Percentiles rank a stretch among this genome's conserved stretches.
Conservation (phyloP, 2,113 vertebrate species). For the Rhinoptilus africanus region DNA sequence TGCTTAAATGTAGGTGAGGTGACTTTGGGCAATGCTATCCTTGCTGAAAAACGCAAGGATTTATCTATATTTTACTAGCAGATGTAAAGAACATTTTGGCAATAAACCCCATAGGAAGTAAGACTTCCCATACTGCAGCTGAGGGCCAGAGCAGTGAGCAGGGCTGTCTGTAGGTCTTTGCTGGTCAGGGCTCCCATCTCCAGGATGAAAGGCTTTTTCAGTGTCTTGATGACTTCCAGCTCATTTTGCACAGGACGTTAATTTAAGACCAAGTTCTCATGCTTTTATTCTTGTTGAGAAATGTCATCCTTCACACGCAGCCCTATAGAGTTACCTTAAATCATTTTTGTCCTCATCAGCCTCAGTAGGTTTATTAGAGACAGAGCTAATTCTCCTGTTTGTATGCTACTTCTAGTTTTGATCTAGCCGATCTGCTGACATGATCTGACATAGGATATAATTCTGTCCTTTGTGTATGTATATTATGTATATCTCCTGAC, state of each 20-base stretch:
- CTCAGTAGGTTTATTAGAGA: not conserved
- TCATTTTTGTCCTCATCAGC: not conserved
- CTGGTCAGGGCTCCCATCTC: not conserved
- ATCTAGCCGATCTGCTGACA: not conserved
- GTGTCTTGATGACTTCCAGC: not conserved
- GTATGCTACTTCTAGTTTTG: not conserved
- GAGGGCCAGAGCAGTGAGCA: not conserved
- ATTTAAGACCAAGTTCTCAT: not conserved
- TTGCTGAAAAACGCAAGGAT: not conserved
- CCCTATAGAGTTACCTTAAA: not conserved
- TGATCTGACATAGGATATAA: not conserved
- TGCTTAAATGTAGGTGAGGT: not conserved
- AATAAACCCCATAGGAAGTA: not conserved
- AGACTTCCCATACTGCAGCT: fast-evolving
- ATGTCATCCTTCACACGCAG: not conserved
- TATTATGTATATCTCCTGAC: not conserved
- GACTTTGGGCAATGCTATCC: not conserved
- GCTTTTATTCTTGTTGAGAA: not conserved
- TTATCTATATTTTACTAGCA: not conserved
- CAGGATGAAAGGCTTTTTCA: not conserved
- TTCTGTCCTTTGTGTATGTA: not conserved
- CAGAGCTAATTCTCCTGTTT: not conserved
- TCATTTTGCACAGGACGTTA: not conserved
- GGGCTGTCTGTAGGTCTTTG: not conserved
- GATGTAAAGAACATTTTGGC: not conserved